These are phyloP conservation scores for Oreocharis arfaki DNA, from an alignment of 2,113 vertebrate genomes.

Conservation along the genomic window DNA sequence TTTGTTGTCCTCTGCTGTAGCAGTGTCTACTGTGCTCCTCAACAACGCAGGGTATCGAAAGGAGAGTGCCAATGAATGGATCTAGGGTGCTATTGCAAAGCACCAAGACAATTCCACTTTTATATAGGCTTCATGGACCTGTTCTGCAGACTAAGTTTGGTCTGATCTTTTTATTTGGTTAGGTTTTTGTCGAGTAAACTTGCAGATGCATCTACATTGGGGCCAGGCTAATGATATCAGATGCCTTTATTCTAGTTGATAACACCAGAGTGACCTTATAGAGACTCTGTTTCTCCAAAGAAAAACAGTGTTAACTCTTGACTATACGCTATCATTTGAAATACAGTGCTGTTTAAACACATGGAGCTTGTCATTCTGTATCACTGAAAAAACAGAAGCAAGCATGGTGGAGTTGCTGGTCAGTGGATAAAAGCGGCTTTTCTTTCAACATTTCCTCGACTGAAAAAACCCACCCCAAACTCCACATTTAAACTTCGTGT, in stretches of 20 bases:
- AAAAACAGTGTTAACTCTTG: slow-evolving; percentile 22
- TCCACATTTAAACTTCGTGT: neutral
- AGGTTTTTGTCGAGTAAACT: neutral
- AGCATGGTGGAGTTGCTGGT: neutral
- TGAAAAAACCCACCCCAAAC: neutral
- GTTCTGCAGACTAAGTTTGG: neutral
- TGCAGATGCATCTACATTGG: neutral
- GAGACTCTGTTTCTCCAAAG: neutral
- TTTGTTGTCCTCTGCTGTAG: neutral
- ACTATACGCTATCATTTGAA: neutral
- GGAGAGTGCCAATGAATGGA: neutral
- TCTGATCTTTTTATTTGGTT: neutral
- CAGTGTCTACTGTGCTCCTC: rapidly evolving
- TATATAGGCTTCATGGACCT: neutral
- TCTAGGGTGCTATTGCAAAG: neutral
- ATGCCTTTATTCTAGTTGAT: neutral
- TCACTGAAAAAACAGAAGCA: neutral
- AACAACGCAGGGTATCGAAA: neutral
- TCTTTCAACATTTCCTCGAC: neutral
- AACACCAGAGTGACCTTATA: neutral
- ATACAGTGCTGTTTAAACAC: slow-evolving; percentile 17
- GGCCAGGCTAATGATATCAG: neutral
- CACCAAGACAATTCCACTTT: neutral
- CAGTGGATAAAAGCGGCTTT: neutral
- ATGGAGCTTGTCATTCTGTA: neutral